Percentiles rank a stretch among this genome's conserved stretches.
phyloP scores from a whole-genome alignment of 2,888 invertebrate species.

The Odontomyia ornata region DNA sequence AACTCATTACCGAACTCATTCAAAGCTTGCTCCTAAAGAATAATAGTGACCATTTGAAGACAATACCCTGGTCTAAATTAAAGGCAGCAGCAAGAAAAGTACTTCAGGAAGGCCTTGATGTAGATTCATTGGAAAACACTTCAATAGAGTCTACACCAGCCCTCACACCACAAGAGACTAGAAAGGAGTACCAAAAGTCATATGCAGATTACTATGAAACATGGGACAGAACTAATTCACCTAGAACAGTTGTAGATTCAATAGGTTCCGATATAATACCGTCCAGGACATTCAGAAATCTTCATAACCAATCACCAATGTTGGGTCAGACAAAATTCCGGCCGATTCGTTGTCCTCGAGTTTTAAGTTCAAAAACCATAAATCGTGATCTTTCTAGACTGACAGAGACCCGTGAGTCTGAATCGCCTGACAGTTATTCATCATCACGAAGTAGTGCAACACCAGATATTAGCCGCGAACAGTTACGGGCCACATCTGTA shows the following conservation, averaged over 20 bases:
- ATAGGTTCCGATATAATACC: conserved; percentile 66
- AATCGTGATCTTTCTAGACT: conserved; percentile 65
- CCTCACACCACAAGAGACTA: conserved; percentile 65
- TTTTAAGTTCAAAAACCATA: conserved; percentile 70
- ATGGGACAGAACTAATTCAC: conserved; percentile 61
- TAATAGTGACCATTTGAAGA: conserved; percentile 67
- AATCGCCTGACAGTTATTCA: conserved; percentile 60
- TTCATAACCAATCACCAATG: conserved; percentile 64
- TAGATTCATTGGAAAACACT: conserved; percentile 65
- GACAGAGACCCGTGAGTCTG: conserved; percentile 59
- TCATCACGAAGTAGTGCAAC: conserved; percentile 52
- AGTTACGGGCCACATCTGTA: conserved; percentile 57
- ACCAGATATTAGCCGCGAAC: conserved; percentile 49
- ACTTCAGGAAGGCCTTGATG: conserved; percentile 68
- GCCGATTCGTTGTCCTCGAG: conserved; percentile 71
- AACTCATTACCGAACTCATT: conserved; percentile 69
- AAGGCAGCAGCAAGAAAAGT: conserved; percentile 69
- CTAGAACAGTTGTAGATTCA: conserved; percentile 51
- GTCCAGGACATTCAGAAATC: conserved; percentile 68
- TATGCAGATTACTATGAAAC: conserved; percentile 69
- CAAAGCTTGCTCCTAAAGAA: conserved; percentile 68
- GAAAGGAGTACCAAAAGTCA: conserved; percentile 61
- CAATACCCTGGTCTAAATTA: conserved; percentile 69
- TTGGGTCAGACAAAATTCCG: conserved; percentile 64
- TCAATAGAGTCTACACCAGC: conserved; percentile 66